Evolutionary conservation across 1,140 invertebrate genomes (phyloP), one percentile per base, ranked within the genome.

Genomic region (Dinothrombium tinctorium): DNA sequence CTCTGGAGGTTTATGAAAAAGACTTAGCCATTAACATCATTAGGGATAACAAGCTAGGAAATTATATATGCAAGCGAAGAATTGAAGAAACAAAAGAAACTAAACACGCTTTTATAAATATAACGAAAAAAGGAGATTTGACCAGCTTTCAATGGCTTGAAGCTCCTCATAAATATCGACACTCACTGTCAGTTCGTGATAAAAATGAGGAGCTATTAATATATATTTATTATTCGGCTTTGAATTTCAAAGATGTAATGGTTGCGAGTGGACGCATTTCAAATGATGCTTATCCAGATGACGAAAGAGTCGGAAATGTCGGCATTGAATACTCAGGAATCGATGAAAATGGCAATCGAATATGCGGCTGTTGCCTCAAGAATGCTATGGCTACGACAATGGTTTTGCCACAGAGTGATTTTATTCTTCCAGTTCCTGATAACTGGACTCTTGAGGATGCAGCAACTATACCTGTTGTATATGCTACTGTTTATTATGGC

Each of bases 201-300:
- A 54, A 54, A 33, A 50, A 74, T 2, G 64, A 83, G 35, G 25
- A 9, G 35, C 26, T 26, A 20, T 8, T 20, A 40, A 29, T 45
- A 14, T 22, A 38, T 31, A 39, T 48, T n/a, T 79, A 87, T 55
- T 94, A 86, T 60, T 74, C 87, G 3, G 76, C 89, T 20, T 66
- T 96, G 4, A 95, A 96, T 60, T 95, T 95, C 73, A 71, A 86
- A 43, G 89, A 96, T 57, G 74, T 96, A 28, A 28, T 8, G n/a
- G 26, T 28, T 7, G 26, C 26, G 7, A 28, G 26, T n/a, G 26
- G 26, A 28, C 7, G 26, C 7, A 28, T 28, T 8, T 8, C 7
- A 7, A 28, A 28, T 28, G 26, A 28, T n/a, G 26, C n/a, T 28
- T 28, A 28, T 28, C 26, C 26, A 28, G 7, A 28, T 28, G 26